A percentile compares a stretch with the other conserved stretches of the same genome.
Conservation (phyloP, 2,888 invertebrate species). For the Arctia plantaginis region DNA sequence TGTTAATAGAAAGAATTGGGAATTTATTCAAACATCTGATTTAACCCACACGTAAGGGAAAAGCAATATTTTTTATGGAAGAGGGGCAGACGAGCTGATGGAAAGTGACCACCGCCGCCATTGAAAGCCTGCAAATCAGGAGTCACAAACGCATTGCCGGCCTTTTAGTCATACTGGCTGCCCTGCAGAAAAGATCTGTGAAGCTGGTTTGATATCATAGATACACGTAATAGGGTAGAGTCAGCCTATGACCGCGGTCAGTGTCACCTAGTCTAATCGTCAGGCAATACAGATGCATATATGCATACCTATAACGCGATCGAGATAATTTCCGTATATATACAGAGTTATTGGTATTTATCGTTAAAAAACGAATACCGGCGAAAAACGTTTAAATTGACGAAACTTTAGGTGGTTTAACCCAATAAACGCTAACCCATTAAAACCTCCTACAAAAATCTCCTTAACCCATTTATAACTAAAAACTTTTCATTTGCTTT, state of each 20-base stretch:
- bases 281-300: no score
- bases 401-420: no score
- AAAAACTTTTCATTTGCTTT: slow-evolving; percentile 68
- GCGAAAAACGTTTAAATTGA: no score
- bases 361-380: not conserved
- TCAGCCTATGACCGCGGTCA: not conserved
- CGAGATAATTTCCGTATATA: not conserved
- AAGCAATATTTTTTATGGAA: not conserved
- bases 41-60: no score
- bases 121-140: no score
- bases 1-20: not conserved
- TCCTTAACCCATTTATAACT: slow-evolving; percentile 9
- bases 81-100: no score
- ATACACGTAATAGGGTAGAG: not conserved
- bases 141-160: no score
- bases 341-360: not conserved
- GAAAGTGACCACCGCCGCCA: no score
- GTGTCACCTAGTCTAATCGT: not conserved
- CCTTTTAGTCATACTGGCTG: no score
- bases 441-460: not conserved
- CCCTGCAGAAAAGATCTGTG: not conserved
- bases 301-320: not conserved
- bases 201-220: not conserved
- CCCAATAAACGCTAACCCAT: not conserved
- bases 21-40: no score